Base-by-base conservation (phyloP, 2,888 invertebrate species). In the Cheilosia pagana region DNA sequence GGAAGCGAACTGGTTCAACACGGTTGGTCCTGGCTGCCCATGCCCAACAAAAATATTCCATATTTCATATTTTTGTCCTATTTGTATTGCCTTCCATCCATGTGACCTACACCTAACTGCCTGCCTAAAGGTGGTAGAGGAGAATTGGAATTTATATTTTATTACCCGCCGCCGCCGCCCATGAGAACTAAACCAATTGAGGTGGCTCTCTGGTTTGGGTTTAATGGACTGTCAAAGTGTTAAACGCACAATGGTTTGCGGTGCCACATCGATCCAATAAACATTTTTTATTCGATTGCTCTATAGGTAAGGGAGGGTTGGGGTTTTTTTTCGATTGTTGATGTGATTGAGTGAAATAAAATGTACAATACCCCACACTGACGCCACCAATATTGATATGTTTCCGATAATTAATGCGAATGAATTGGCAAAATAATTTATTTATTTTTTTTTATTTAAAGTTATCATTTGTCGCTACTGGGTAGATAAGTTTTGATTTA, bases 351-450 rank as follows among this genome's bases (percentile, higher is more conserved):
- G 52, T 70, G 65, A 75, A 81, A 75, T 71, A 35, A 59, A 48
- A 59, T 35, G 50, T 7, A 72, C 43, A 53, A 52, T 53, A 63
- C 14, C 19, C 53, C 65, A 70, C 23, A 53, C 48, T 45, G 52
- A 52, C 71, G 7, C 8, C 53, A 57, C 53, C 39, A 59, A 57
- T 68, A 52, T 35, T 67, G 60, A 48, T 28, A 67, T 70, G 76
- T 52, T 65, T 55, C 59, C 45, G 70, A 63, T 59, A 79, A 79
- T 78, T 78, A 78, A 82, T 72, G 81, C 25, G 71, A 60, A 78
- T 78, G 25, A 67, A 78, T 78, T 65, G 48, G 63, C 39, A 31
- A 60, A 71, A 71, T 81, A 48, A 63, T 57, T 77, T 70, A 67
- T 77, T 71, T 65, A 23, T 12, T 50, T 59, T 35, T 35, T 48